Evolutionary conservation across 2,113 vertebrate species (phyloP).

Genomic region (Crotalus horridus): DNA sequence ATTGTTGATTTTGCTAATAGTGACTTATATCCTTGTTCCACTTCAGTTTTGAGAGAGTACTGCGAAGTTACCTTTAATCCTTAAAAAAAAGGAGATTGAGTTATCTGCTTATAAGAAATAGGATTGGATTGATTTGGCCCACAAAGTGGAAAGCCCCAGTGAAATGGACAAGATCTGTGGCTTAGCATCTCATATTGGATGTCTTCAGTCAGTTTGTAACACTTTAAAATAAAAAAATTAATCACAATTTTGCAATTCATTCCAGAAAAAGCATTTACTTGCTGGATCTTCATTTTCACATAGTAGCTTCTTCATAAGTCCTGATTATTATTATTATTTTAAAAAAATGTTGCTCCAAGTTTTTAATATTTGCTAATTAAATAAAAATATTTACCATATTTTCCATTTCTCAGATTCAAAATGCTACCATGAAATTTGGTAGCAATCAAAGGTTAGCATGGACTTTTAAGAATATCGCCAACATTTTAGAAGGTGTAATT

Average conservation of each 20-base stretch:
- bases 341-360: background rate
- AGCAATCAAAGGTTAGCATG: background rate
- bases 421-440: background rate
- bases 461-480: background rate
- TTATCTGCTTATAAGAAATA: background rate
- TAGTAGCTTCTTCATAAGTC: background rate
- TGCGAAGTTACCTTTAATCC: background rate
- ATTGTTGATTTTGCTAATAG: slow-evolving; percentile 23
- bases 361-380: background rate
- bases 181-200: background rate
- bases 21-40: background rate
- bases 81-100: background rate
- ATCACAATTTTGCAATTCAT: background rate
- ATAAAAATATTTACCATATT: background rate
- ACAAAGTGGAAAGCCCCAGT: background rate
- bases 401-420: background rate
- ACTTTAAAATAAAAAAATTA: background rate
- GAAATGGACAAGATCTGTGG: background rate
- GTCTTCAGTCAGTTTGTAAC: background rate
- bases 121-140: background rate
- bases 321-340: no score
- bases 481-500: background rate
- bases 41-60: background rate
- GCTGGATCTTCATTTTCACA: background rate
- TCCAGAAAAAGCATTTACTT: background rate